Base-by-base conservation (phyloP, 2,888 invertebrate species). In the Papilio gigon region DNA sequence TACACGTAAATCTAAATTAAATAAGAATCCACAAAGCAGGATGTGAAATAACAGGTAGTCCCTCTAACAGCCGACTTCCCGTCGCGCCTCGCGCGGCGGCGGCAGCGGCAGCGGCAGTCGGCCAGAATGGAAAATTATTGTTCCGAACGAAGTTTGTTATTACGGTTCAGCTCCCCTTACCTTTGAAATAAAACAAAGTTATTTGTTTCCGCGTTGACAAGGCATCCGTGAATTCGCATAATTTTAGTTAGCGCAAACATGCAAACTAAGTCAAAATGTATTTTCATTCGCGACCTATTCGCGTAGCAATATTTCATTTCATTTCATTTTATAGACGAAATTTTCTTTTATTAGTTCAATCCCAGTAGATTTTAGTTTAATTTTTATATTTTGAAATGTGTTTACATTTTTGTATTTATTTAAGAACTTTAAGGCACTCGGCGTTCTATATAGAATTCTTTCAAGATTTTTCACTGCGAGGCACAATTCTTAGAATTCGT, bases 111-210 rank as follows among this genome's bases (percentile, higher is more conserved):
- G 80, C 75, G 71, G 74, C 74, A 71, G 70, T 74, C 67, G 70
- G 68, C 68, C 71, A 72, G 71, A 79, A 77, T 78, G 77, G 78
- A 76, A 77, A 80, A 80, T 81, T 79, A 79, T 80, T 74, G 74
- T 72, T 72, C 73, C 70, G 70, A 70, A 72, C 71, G 64, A 74
- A 76, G 74, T 78, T 78, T 76, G 73, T 70, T 73, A 71, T 71
- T 70, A 72, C 67, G 75, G 76, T 68, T 70, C 70, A 67, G 64
- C 71, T 63, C 64, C 61, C n/a, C 65, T 67, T 62, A 66, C 27
- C 70, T 72, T 70, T 71, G 69, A 71, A 62, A 56, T 62, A 67
- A 62, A 56, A 61, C 60, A 67, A 42, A 67, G 47, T 62, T 67
- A 56, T 62, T 67, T 53, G 61, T 56, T 67, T 67, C 60, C 47